Evolutionary conservation across 2,797 vertebrate species (phyloP).

Genomic region (Danio aesculapii): DNA sequence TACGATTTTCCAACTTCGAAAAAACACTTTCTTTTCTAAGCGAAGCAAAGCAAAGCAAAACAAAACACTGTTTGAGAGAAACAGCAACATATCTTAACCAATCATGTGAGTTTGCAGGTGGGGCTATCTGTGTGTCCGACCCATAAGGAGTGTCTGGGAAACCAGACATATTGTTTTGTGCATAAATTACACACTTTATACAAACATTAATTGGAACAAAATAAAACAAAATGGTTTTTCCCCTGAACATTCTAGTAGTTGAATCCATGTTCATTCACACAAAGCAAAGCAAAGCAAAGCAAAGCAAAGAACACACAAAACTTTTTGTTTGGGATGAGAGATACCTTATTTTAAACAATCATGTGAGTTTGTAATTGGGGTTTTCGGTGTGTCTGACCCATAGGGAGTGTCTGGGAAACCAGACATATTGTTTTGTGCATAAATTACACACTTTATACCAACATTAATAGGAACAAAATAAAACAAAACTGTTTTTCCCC

Average conservation of each 20-base stretch:
- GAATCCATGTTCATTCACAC: too few relatives aligned
- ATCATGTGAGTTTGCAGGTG: background rate
- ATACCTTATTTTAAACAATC: constrained; percentile 6
- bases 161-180: background rate
- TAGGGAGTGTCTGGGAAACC: background rate
- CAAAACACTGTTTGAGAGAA: too few relatives aligned
- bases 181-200: background rate
- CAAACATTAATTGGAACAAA: background rate
- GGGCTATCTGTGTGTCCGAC: background rate
- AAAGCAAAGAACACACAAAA: too few relatives aligned
- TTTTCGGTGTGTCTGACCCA: background rate
- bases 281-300: too few relatives aligned
- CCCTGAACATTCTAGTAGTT: too few relatives aligned
- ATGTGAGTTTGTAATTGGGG: background rate
- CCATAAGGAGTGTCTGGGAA: background rate
- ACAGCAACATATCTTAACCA: too few relatives aligned
- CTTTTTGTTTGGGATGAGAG: background rate
- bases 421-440: background rate
- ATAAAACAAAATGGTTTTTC: too few relatives aligned
- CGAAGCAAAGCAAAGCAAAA: too few relatives aligned
- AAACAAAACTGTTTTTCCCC: too few relatives aligned
- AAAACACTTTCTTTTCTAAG: too few relatives aligned
- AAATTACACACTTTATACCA: background rate
- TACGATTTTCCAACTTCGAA: background rate
- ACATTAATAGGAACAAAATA: constrained; percentile 7